phyloP scores from a whole-genome alignment of 30 jellyfish, hydroid and myxozoan species.

The Calvadosia cruxmelitensis region DNA sequence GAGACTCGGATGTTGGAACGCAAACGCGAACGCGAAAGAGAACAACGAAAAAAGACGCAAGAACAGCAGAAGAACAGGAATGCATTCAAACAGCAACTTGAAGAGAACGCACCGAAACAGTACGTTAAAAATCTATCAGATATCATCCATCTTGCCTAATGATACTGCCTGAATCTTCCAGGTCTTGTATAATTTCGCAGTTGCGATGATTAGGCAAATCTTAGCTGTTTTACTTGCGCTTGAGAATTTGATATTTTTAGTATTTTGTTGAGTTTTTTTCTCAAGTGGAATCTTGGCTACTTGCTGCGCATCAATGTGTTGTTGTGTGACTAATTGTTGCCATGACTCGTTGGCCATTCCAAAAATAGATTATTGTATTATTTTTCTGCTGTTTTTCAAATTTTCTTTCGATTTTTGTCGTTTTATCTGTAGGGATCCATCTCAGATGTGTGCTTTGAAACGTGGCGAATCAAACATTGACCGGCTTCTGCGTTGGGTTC shows the following conservation, averaged over 20 bases:
- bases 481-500: conserved; percentile 63
- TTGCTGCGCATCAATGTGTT: too few relatives aligned
- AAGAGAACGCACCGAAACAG: conserved; percentile 53
- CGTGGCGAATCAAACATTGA: conserved; percentile 65
- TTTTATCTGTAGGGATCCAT: conserved; percentile 23
- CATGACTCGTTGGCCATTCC: background rate
- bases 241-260: too few relatives aligned
- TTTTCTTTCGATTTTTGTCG: background rate
- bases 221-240: too few relatives aligned
- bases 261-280: too few relatives aligned
- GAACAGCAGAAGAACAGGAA: conserved; percentile 46
- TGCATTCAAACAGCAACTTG: conserved; percentile 83
- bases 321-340: background rate
- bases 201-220: too few relatives aligned
- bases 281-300: too few relatives aligned
- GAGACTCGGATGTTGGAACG: conserved; percentile 82
- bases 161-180: too few relatives aligned
- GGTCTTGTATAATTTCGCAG: too few relatives aligned
- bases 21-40: conserved; percentile 42
- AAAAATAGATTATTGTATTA: too few relatives aligned
- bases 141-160: background rate
- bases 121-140: background rate
- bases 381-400: too few relatives aligned
- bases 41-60: conserved; percentile 42
- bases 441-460: conserved; percentile 13